Percentiles rank a stretch among this genome's conserved stretches.
phyloP scores from a whole-genome alignment of 2,888 invertebrate genomes.

The Syritta pipiens region DNA sequence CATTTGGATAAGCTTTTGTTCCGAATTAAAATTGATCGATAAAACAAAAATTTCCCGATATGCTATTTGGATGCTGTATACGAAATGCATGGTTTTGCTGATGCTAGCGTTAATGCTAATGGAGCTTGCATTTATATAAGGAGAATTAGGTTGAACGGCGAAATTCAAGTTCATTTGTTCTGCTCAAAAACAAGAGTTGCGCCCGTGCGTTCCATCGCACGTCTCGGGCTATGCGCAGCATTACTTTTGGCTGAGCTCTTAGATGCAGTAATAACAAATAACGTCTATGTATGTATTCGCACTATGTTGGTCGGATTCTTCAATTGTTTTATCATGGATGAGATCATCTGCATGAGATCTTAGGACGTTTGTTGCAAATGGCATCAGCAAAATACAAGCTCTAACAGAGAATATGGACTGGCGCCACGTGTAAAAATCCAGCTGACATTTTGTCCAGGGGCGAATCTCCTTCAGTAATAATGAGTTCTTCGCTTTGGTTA shows the following conservation, averaged over 20 bases:
- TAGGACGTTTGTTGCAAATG: slow-evolving; percentile 66
- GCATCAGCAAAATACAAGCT: slow-evolving; percentile 64
- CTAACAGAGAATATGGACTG: slow-evolving; percentile 39
- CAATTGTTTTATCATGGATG: slow-evolving; percentile 42
- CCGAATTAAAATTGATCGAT: neutral
- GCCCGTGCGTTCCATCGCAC: slow-evolving; percentile 46
- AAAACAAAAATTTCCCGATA: neutral
- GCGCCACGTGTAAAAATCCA: slow-evolving; percentile 51
- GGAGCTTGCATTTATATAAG: neutral
- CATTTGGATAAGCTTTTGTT: neutral
- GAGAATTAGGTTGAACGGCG: too few relatives aligned
- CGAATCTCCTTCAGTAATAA: slow-evolving; percentile 62
- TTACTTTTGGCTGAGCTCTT: slow-evolving; percentile 65
- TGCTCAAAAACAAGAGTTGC: slow-evolving; percentile 44
- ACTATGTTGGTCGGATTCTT: neutral
- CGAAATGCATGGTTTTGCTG: neutral
- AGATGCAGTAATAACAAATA: slow-evolving; percentile 38
- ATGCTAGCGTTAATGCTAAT: neutral
- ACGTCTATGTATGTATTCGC: slow-evolving; percentile 19
- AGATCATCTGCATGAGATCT: slow-evolving; percentile 30
- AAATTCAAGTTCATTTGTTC: slow-evolving; percentile 10
- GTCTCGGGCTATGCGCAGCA: slow-evolving; percentile 69
- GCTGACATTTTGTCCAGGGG: slow-evolving; percentile 6
- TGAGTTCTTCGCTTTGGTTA: too few relatives aligned
- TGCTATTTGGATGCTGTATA: neutral